Evolutionary conservation across 2,888 invertebrate genomes (phyloP), one percentile per base, ranked within the genome.

Genomic region (Drosophila birchii): DNA sequence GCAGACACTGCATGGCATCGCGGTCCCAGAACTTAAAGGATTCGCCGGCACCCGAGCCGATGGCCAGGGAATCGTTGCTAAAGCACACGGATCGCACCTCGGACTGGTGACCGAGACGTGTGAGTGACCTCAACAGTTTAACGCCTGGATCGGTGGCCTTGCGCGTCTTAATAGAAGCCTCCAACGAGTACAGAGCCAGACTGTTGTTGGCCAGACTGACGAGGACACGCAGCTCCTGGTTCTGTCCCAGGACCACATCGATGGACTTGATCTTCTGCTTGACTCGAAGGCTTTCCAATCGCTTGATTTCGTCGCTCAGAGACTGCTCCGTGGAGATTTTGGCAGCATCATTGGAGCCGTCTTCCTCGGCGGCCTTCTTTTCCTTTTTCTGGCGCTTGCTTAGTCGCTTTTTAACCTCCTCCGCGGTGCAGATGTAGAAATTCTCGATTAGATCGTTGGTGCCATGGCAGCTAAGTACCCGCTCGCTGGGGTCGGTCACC

Each of bases 1-100:
- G 94, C 20, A 97, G 93, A 79, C 96, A 96, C 49, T 94, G 93
- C 78, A 96, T 94, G 75, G 93, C 95, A 80, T 93, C 91, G 76
- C 94, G 95, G 92, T 98, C 98, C 99, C 99, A 99, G 57, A 99
- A 93, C 93, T 99, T 99, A 39, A 98, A 93, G 9, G 96, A 95
- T 81, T 98, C 98, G 0, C 95, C 96, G 77, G 98, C 96, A 0
- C 96, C 98, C 0, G 98, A 97, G 2, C 96, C 94, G 68, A 99
- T 94, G 2, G 97, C 97, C 69, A 97, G 93, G 90, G 96, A 97
- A 92, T 99, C 98, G 2, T 97, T 97, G 91, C 98, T 98, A 91
- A 99, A 98, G 61, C 96, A 95, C 26, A 99, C 93, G 26, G 96
- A 95, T 56, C 98, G 94, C 8, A 98, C 96, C 90, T 99, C 98